phyloP scores from a whole-genome alignment of 2,113 vertebrate species.

The Arvicanthis niloticus region DNA sequence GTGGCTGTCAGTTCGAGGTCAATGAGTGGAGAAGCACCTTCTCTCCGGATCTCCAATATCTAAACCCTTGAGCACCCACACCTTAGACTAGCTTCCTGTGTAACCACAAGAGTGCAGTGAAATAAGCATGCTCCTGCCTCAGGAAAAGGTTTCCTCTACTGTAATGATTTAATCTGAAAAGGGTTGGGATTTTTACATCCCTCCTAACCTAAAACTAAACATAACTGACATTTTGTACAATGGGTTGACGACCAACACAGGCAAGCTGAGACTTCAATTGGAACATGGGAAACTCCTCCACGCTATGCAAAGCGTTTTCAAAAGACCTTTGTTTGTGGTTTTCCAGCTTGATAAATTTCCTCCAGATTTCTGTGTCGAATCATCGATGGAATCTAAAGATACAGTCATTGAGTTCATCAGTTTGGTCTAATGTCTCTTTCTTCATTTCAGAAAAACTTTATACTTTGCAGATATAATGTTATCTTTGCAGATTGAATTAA shows the following conservation, averaged over 20 bases:
- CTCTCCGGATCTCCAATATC: rapidly evolving
- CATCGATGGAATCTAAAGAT: neutral
- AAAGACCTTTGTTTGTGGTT: constrained; percentile 37
- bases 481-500: constrained; percentile 26
- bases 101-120: constrained; percentile 17
- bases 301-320: constrained; percentile 66
- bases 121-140: neutral
- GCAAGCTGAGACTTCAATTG: constrained; percentile 29
- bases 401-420: neutral
- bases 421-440: neutral
- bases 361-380: neutral
- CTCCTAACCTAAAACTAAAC: constrained; percentile 58
- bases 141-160: constrained; percentile 20
- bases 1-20: neutral
- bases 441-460: constrained; percentile 32
- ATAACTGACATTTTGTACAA: constrained; percentile 52
- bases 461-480: too few species aligned
- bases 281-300: constrained; percentile 61
- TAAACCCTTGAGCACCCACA: neutral
- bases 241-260: constrained; percentile 52
- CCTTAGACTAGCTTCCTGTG: constrained; percentile 12
- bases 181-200: constrained; percentile 40
- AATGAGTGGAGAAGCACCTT: neutral
- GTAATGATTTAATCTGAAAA: constrained; percentile 26
- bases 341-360: constrained; percentile 63